These are phyloP conservation scores for Cliona cf. orientalis DNA, from an alignment of 37 sponge, comb jelly and placozoan genomes.

Conservation along the genomic window DNA sequence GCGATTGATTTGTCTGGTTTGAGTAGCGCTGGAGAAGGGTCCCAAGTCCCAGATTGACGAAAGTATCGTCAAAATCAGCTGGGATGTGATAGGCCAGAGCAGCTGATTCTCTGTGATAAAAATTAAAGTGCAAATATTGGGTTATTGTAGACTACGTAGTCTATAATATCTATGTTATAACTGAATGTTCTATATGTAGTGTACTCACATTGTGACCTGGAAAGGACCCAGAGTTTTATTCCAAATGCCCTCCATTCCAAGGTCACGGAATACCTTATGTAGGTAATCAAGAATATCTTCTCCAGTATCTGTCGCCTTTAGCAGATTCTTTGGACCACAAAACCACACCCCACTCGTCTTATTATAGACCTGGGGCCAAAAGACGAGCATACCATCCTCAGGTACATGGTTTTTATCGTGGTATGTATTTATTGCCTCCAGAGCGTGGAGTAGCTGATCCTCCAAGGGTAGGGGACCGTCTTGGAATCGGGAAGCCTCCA, in stretches of 20 bases:
- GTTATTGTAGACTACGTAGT: no score
- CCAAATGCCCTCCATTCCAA: slow-evolving; percentile 29
- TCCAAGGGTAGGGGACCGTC: slow-evolving; percentile 36
- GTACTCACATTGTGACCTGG: not conserved
- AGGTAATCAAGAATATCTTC: not conserved
- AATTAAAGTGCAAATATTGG: not conserved
- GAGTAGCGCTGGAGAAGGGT: slow-evolving; percentile 21
- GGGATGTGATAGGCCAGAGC: slow-evolving; percentile 43
- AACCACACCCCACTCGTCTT: not conserved
- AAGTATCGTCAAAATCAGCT: slow-evolving; percentile 68
- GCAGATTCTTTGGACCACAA: not conserved
- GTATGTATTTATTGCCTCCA: slow-evolving; percentile 41
- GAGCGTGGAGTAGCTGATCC: slow-evolving; percentile 31
- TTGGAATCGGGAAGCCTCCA: slow-evolving; percentile 34
- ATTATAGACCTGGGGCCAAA: slow-evolving; percentile 25
- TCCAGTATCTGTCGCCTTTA: not conserved
- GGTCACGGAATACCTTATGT: not conserved
- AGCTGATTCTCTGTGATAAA: not conserved
- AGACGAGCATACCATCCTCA: slow-evolving; percentile 13
- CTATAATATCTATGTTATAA: no score
- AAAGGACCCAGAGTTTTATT: not conserved
- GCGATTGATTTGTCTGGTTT: no score
- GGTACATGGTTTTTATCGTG: slow-evolving; percentile 51
- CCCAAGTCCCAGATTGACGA: slow-evolving; percentile 62
- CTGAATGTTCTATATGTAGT: no score